Base-by-base conservation (phyloP, 1,140 invertebrate species). In the Eumaeus atala region DNA sequence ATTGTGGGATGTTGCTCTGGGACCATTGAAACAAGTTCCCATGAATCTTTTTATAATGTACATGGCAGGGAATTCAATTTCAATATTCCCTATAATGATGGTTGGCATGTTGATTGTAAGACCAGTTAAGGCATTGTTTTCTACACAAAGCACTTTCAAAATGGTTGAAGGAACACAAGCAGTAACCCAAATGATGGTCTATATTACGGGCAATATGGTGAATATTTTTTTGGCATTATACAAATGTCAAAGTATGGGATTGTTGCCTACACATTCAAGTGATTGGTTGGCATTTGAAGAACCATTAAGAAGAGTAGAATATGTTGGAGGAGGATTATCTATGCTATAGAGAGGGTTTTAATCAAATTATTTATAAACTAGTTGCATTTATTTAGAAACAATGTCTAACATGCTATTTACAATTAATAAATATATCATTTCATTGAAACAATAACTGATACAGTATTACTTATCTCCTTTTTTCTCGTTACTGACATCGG, bases 1-100 rank as follows among this genome's bases (percentile, higher is more conserved):
- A 82, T 96, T 97, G 44, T 99, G 98, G 98, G 98, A 99, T 83
- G 90, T 99, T 48, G 98, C 98, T 0, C 76, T 99, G 4, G 97
- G 93, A 7, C 98, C 98, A 7, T 76, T 99, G 5, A 99, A 98
- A 84, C 94, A 95, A 89, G 93, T 99, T 34, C 98, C 98, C 4
- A 99, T 99, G 98, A 99, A 99, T 87, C 87, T 99, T 14, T 98
- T 99, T 73, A 97, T 99, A 47, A 98, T 99, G 96, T 99, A 98
- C 84, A 99, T 99, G 98, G 96, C 98, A 54, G 98, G 98, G 36
- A 99, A 97, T 86, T 98, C 97, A 0, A 99, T 99, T 71, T 99
- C 97, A 0, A 99, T 99, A 64, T 99, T 99, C 74, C 98, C 98
- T 1, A 99, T 99, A n/a, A 99, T 99, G 98, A 99, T 99, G 98